Conservation (phyloP, 2,113 vertebrate genomes). For the Cavia porcellus region DNA sequence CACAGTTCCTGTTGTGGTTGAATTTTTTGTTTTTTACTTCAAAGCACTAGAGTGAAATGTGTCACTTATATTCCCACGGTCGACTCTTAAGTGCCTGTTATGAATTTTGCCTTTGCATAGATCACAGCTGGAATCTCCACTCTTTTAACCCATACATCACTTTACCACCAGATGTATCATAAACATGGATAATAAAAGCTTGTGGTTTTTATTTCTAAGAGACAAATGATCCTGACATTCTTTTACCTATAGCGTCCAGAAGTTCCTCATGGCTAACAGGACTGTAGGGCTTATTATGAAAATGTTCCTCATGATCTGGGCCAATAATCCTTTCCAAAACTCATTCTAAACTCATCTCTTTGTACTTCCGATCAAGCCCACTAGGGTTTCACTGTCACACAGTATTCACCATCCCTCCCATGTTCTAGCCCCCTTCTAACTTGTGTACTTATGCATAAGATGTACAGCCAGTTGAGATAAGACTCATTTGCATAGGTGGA, state of each 20-base stretch:
- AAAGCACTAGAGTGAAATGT: conserved; percentile 52
- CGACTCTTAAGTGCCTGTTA: conserved; percentile 29
- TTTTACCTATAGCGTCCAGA: background rate
- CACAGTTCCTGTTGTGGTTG: conserved; percentile 49
- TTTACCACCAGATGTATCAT: background rate
- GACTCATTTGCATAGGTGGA: background rate
- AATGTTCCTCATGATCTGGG: background rate
- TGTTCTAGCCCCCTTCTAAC: background rate
- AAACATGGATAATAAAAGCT: background rate
- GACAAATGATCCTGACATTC: background rate
- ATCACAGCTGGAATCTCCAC: background rate
- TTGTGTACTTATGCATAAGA: background rate
- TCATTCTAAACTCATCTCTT: conserved; percentile 8
- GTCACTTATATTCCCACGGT: conserved; percentile 25
- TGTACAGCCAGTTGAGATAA: background rate
- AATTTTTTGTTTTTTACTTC: conserved; percentile 74
- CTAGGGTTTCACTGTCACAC: background rate
- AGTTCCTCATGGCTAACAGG: background rate
- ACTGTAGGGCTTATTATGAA: background rate
- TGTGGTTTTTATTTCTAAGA: conserved; percentile 16
- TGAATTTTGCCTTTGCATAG: conserved; percentile 13
- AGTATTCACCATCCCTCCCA: background rate
- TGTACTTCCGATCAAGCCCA: background rate
- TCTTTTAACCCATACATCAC: background rate
- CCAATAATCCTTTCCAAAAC: background rate